Evolutionary conservation across 2,888 invertebrate species (phyloP).

Genomic region (Leuctra nigra): DNA sequence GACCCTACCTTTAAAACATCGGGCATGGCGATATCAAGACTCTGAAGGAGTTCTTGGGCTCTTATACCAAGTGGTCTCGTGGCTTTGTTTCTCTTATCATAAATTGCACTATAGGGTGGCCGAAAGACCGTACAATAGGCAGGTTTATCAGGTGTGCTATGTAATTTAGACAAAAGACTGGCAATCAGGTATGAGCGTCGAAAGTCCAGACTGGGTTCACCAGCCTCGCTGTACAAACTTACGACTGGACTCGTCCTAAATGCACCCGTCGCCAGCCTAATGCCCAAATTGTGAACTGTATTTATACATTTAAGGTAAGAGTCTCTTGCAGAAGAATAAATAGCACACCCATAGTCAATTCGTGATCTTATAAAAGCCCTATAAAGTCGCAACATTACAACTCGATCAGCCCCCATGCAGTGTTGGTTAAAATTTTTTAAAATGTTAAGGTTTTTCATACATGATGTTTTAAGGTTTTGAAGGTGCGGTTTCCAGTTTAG

Average conservation of each 20-base stretch:
- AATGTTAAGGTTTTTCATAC: conserved; percentile 11
- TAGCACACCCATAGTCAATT: not conserved
- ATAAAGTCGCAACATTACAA: conserved; percentile 6
- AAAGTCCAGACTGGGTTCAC: not conserved
- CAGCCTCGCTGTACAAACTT: not conserved
- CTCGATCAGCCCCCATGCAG: conserved; percentile 8
- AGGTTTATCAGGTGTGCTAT: not conserved
- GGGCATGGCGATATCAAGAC: not conserved
- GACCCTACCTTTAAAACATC: not conserved
- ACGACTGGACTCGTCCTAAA: too few relatives aligned
- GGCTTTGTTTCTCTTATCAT: not conserved
- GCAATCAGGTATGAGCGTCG: not conserved
- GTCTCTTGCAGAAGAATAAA: not conserved
- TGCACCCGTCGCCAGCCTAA: not conserved
- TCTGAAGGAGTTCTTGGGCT: not conserved
- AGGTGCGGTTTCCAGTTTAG: conserved; percentile 16
- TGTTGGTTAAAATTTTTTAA: not conserved
- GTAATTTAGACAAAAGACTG: not conserved
- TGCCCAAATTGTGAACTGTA: conserved; percentile 2
- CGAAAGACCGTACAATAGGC: too few relatives aligned
- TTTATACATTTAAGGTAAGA: not conserved
- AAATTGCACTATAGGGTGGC: too few relatives aligned
- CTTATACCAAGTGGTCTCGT: not conserved
- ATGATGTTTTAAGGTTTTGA: not conserved
- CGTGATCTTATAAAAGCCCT: not conserved